Base-by-base conservation (phyloP, 2,113 vertebrate genomes). In the Macroglossus sobrinus region DNA sequence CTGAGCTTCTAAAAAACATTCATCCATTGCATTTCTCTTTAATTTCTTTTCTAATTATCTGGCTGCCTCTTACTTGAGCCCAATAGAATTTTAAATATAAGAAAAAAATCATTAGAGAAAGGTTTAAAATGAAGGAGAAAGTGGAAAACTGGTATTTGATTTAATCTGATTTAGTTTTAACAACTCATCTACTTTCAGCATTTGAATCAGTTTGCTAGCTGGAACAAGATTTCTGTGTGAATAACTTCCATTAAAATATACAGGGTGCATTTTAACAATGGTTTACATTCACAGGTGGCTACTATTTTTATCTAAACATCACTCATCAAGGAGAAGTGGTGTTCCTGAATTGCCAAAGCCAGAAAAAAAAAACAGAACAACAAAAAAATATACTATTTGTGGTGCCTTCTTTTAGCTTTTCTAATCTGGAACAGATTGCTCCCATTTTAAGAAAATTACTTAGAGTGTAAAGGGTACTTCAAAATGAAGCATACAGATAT, bases 1-100 rank as follows among this genome's bases (percentile, higher is more conserved):
- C 76, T 50, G 57, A 55, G 26, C 47, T 43, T 90, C 64, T 84
- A 63, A 74, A 88, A 90, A 76, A 81, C 47, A 74, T 75, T 26
- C 7, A 50, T 55, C 81, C 21, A 38, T 38, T 47, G 3, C 12
- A 80, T 89, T 53, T 80, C 59, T 84, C 35, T 86, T 89, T 97
- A 16, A 93, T 78, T 93, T 86, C 45, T 91, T 93, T 85, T 38
- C n/a, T 91, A 88, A 71, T 93, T 94, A 82, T 81, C 22, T 45
- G 18, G 59, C 57, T 82, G 63, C 35, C 79, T 89, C 33, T 82
- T 72, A 55, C 38, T 35, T 78, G 59, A 90, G 66, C 53, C 64
- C 75, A 84, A 26, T 16, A 76, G 71, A 95, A 95, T 84, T 80
- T 95, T 84, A 87, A 94, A 59, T 81, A 84, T 93, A 35, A 85